These are phyloP conservation scores for Ceratotherium simum DNA, from an alignment of 2,113 vertebrate genomes.

Conservation along the genomic window DNA sequence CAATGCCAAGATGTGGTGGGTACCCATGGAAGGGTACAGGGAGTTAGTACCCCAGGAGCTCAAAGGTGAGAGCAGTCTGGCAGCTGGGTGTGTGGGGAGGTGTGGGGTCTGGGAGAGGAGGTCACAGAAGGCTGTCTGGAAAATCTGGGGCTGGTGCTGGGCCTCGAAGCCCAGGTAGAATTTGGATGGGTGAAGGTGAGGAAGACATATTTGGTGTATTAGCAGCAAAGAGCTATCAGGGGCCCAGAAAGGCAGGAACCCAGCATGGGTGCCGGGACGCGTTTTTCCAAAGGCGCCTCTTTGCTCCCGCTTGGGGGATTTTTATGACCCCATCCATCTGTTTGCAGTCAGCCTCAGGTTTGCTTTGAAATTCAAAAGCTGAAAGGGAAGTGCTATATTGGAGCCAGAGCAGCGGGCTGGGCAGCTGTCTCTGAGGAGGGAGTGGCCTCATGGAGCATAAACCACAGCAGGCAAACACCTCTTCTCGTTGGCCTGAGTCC, in stretches of 20 bases:
- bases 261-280: conserved; percentile 52
- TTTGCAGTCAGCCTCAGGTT: conserved; percentile 81
- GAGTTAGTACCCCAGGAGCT: neutral
- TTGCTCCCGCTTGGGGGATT: conserved; percentile 68
- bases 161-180: neutral
- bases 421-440: conserved; percentile 60
- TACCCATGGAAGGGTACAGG: neutral
- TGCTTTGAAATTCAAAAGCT: conserved; percentile 83
- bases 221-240: neutral
- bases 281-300: conserved; percentile 58
- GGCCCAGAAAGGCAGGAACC: neutral
- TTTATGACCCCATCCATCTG: conserved; percentile 71
- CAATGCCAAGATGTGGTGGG: neutral
- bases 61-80: neutral
- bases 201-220: neutral
- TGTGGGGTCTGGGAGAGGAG: neutral
- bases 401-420: conserved; percentile 70
- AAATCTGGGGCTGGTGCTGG: neutral
- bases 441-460: conserved; percentile 10
- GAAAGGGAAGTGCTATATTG: conserved; percentile 76
- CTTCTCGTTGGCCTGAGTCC: conserved; percentile 17
- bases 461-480: conserved; percentile 30
- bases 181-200: neutral
- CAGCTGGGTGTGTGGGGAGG: neutral
- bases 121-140: conserved; percentile 43